Evolutionary conservation across 2,888 invertebrate species (phyloP).

Genomic region (Listrodromus nycthemerus): DNA sequence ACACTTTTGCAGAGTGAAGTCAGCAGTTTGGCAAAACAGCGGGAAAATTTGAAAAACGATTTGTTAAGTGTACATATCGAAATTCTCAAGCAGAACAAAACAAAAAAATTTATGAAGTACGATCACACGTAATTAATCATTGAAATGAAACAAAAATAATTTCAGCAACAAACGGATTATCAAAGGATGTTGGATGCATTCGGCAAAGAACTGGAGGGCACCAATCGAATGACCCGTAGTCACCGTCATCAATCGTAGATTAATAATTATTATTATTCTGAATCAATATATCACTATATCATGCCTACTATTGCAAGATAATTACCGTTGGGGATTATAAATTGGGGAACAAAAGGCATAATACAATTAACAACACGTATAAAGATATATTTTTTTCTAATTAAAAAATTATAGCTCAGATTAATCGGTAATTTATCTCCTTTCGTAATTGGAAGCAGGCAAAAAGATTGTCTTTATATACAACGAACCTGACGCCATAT

Average conservation of each 20-base stretch:
- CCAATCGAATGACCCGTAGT: neutral
- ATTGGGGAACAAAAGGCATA: no score
- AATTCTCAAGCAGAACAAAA: conserved; percentile 1
- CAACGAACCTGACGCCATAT: no score
- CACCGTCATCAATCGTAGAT: neutral
- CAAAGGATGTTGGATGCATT: conserved; percentile 70
- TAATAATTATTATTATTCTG: no score
- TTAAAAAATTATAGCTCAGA: no score
- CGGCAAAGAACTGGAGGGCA: conserved; percentile 61
- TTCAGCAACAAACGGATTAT: conserved; percentile 71
- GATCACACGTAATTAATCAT: neutral
- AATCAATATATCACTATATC: neutral
- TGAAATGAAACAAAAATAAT: conserved; percentile 20
- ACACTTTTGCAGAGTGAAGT: conserved; percentile 71
- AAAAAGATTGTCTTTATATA: no score
- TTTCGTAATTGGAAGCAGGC: no score
- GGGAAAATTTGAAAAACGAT: conserved; percentile 71
- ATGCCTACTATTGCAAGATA: no score
- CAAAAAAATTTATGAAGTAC: conserved; percentile 6
- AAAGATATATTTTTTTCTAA: no score
- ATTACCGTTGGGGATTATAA: no score
- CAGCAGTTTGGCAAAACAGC: conserved; percentile 67
- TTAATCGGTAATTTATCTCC: no score
- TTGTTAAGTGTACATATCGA: conserved; percentile 69
- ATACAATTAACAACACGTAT: no score